Evolutionary conservation across 2,888 invertebrate species (phyloP), one percentile per base, ranked within the genome.

Genomic region (Erebia palarica): DNA sequence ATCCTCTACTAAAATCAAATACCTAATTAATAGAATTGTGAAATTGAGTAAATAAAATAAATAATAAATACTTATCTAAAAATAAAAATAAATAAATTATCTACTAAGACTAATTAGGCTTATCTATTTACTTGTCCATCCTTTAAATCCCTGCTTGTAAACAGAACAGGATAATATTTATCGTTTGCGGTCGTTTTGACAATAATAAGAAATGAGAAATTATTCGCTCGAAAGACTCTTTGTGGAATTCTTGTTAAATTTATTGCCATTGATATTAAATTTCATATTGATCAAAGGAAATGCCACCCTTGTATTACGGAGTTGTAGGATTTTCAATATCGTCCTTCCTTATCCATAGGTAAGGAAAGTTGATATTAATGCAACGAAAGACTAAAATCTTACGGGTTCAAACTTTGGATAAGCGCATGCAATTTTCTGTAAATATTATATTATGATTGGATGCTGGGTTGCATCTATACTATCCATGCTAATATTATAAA

Each of bases 171-270:
- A 47, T 63, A 47, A 63, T 21, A 63, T 63, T 63, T 63, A 63
- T 68, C 16, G 55, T 13, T 21, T 63, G 55, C 49, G 44, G 65
- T 42, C 27, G 67, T 67, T 67, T 69, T 66, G 63, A 59, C 65
- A 61, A 69, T 72, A 69, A 70, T 72, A 69, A 59, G 67, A 65
- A 70, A 73, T 65, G 57, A 72, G 70, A 67, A 69, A 67, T 67
- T 74, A 72, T 74, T 58, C 68, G 51, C 64, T 60, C 58, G 51
- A 65, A 68, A 68, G 72, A 57, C 18, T 70, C 72, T 70, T 70
- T 74, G 67, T 72, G 60, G 64, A 60, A 70, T 72, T 55, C 66
- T 61, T 71, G 66, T 64, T 63, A 63, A 63, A 63, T 59, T 59
- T 42, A 63, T 63, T 63, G 61, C 21, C 63, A 63, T 63, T 49